Percentiles rank a stretch among this genome's conserved stretches.
phyloP scores from a whole-genome alignment of 2,888 invertebrate genomes.

The Ophraella communa region DNA sequence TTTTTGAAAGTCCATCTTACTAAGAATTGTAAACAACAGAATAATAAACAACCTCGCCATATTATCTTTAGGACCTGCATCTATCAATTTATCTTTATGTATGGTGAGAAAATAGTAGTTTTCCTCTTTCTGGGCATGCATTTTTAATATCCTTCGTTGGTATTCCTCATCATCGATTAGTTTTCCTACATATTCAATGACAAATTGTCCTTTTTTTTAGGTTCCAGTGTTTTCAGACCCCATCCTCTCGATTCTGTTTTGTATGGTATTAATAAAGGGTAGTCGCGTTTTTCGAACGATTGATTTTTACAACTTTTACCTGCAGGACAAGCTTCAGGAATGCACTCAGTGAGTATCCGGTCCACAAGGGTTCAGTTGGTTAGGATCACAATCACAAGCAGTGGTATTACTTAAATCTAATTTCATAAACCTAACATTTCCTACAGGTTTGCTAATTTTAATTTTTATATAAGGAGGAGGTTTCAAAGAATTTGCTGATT shows the following conservation, averaged over 20 bases:
- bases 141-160: slow-evolving; percentile 76
- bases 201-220: slow-evolving; percentile 82
- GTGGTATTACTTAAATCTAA: slow-evolving; percentile 66
- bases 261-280: slow-evolving; percentile 76
- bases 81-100: slow-evolving; percentile 89
- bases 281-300: slow-evolving; percentile 81
- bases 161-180: slow-evolving; percentile 91
- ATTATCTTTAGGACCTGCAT: slow-evolving; percentile 90
- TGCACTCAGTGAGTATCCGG: slow-evolving; percentile 86
- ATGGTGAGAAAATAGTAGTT: slow-evolving; percentile 95
- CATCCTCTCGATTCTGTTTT: slow-evolving; percentile 83
- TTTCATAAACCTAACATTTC: slow-evolving; percentile 64
- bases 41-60: too few relatives aligned
- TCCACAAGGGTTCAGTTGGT: slow-evolving; percentile 78
- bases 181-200: slow-evolving; percentile 97
- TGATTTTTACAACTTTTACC: slow-evolving; percentile 86
- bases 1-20: too few relatives aligned
- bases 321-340: slow-evolving; percentile 80
- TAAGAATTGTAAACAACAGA: too few relatives aligned
- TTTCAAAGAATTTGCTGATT: slow-evolving; percentile 53
- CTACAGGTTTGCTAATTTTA: slow-evolving; percentile 72
- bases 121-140: slow-evolving; percentile 84
- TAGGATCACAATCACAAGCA: slow-evolving; percentile 81
- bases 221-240: slow-evolving; percentile 78
- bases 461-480: slow-evolving; percentile 80